Evolutionary conservation across 2,797 vertebrate species (phyloP).

Genomic region (Schizopygopsis pylzovi): DNA sequence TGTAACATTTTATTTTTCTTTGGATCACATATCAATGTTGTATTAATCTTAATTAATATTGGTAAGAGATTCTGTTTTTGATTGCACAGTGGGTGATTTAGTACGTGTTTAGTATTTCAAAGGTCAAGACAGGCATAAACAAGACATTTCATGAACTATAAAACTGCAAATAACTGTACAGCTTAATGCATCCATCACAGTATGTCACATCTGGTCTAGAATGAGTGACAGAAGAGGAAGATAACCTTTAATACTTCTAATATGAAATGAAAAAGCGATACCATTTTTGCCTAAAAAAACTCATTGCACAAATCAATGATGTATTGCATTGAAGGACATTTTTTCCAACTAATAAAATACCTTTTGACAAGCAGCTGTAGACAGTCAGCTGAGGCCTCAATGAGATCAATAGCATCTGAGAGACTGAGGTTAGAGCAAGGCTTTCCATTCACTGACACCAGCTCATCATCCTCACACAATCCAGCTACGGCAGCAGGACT

Average conservation of each 20-base stretch:
- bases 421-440: conserved; percentile 87
- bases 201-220: background rate
- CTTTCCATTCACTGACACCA: conserved; percentile 91
- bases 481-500: conserved; percentile 86
- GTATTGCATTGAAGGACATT: background rate
- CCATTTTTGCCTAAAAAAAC: background rate
- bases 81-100: background rate
- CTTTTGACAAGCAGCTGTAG: conserved; percentile 93
- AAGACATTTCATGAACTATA: conserved; percentile 34
- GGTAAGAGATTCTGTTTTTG: background rate
- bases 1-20: background rate
- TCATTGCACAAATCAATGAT: background rate
- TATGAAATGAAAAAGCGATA: background rate
- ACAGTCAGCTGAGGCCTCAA: conserved; percentile 81
- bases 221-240: background rate
- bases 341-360: conserved; percentile 71
- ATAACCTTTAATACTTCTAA: background rate
- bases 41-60: background rate
- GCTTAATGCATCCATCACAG: background rate
- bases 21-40: background rate
- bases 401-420: conserved; percentile 82
- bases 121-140: conserved; percentile 43
- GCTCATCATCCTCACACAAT: conserved; percentile 88
- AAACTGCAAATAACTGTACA: conserved; percentile 21
- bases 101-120: conserved; percentile 19